Conservation (phyloP, 2,888 invertebrate genomes). For the Hydropsyche betteni region DNA sequence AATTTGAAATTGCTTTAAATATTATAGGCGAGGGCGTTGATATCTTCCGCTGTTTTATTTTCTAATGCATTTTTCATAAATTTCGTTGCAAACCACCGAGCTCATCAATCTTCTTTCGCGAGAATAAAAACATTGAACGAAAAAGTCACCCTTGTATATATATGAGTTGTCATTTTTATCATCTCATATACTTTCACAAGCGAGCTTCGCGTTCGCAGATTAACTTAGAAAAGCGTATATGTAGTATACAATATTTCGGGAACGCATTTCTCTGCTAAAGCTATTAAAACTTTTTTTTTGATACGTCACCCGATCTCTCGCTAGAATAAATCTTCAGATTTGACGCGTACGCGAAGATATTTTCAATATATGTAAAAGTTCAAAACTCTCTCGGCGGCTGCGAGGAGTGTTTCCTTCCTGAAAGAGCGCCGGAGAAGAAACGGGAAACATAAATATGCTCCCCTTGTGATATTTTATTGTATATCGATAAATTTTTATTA, state of each 20-base stretch:
- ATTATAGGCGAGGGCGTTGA: background rate
- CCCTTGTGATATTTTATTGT: constrained; percentile 43
- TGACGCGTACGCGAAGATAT: constrained; percentile 15
- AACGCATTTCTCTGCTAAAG: constrained; percentile 3
- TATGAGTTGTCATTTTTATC: constrained; percentile 25
- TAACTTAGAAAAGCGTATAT: background rate
- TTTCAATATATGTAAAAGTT: constrained; percentile 26
- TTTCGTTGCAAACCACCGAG: background rate
- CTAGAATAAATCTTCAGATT: constrained; percentile 29
- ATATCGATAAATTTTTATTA: constrained; percentile 43
- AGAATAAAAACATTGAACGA: background rate
- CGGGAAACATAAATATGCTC: constrained; percentile 39
- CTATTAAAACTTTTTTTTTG: constrained; percentile 25
- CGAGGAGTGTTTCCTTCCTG: constrained; percentile 29
- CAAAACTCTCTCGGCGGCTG: background rate
- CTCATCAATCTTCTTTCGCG: constrained; percentile 4
- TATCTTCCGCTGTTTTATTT: background rate
- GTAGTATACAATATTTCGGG: background rate
- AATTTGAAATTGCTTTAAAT: too few species aligned
- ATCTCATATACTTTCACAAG: constrained; percentile 1
- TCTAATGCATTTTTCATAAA: constrained; percentile 15
- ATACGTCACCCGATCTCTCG: constrained; percentile 26
- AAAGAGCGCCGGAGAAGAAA: constrained; percentile 33
- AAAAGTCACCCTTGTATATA: constrained; percentile 10
- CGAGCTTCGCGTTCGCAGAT: background rate